A percentile compares a stretch with the other conserved stretches of the same genome.
phyloP scores from a whole-genome alignment of 2,888 invertebrate species.

The Hydropsyche betteni region DNA sequence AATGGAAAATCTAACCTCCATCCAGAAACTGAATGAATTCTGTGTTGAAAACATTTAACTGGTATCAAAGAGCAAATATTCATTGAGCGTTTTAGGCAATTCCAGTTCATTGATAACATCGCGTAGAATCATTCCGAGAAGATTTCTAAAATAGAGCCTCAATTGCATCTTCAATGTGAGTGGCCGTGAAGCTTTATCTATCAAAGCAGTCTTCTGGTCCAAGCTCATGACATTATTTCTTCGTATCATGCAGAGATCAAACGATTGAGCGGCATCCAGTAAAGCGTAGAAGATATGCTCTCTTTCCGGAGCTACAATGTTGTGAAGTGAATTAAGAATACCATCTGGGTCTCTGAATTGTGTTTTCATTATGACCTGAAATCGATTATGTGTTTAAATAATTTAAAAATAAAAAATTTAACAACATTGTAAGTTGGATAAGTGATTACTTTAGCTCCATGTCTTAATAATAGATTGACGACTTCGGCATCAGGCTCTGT shows the following conservation, averaged over 20 bases:
- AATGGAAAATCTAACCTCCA: conserved; percentile 2
- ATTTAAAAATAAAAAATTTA: neutral
- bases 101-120: conserved; percentile 69
- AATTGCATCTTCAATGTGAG: conserved; percentile 73
- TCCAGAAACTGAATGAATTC: neutral
- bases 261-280: conserved; percentile 78
- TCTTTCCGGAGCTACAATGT: conserved; percentile 64
- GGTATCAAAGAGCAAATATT: conserved; percentile 76
- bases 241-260: conserved; percentile 82
- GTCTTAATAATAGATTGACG: conserved; percentile 74
- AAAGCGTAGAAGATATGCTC: conserved; percentile 72
- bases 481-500: conserved; percentile 73
- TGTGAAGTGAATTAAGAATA: conserved; percentile 80
- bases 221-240: conserved; percentile 73
- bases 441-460: conserved; percentile 74
- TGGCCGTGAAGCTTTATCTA: conserved; percentile 74
- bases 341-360: conserved; percentile 87
- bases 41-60: conserved; percentile 57
- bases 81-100: conserved; percentile 71
- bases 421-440: neutral
- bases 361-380: conserved; percentile 80
- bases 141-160: conserved; percentile 68
- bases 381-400: conserved; percentile 37
- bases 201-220: conserved; percentile 71
- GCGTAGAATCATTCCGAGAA: conserved; percentile 68